Percentiles rank a stretch among this genome's conserved stretches.
These are phyloP conservation scores for Hippoglossus stenolepis DNA, from an alignment of 2,113 vertebrate genomes.

Conservation along the genomic window DNA sequence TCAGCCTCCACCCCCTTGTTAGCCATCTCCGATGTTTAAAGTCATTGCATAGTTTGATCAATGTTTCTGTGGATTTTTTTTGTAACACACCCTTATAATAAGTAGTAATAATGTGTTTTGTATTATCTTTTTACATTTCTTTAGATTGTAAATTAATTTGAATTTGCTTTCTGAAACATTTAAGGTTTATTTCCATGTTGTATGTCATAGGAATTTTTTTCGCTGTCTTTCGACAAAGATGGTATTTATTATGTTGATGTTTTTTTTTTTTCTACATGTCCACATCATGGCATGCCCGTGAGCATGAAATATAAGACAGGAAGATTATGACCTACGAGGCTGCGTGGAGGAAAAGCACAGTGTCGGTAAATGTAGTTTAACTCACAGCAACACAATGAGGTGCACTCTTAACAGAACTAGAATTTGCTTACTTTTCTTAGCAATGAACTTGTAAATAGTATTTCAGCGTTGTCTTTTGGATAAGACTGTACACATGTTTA, in stretches of 20 bases:
- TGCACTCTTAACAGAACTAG: slow-evolving; percentile 60
- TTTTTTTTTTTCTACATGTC: slow-evolving; percentile 49
- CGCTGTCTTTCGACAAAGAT: slow-evolving; percentile 36
- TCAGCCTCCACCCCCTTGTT: slow-evolving; percentile 23
- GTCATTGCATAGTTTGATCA: slow-evolving; percentile 43
- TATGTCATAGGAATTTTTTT: slow-evolving; percentile 34
- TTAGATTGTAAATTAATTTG: slow-evolving; percentile 50
- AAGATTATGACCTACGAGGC: slow-evolving; percentile 31
- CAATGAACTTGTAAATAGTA: slow-evolving; percentile 74
- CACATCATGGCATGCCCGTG: slow-evolving; percentile 48
- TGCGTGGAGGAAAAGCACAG: slow-evolving; percentile 32
- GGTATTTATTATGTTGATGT: slow-evolving; percentile 56
- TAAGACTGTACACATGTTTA: slow-evolving; percentile 65
- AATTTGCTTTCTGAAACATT: slow-evolving; percentile 33
- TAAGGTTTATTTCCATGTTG: slow-evolving; percentile 29
- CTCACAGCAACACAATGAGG: slow-evolving; percentile 30
- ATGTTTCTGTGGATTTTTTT: slow-evolving; percentile 35
- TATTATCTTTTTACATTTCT: slow-evolving; percentile 13
- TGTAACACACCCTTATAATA: slow-evolving; percentile 23
- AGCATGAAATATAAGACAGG: slow-evolving; percentile 40
- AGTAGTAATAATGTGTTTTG: slow-evolving; percentile 30
- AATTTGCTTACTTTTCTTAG: slow-evolving; percentile 70
- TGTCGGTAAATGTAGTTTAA: slow-evolving; percentile 45
- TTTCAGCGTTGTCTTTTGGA: slow-evolving; percentile 65
- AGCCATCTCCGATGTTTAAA: slow-evolving; percentile 44